phyloP scores from a whole-genome alignment of 2,797 vertebrate genomes.

The Synanceia verrucosa region DNA sequence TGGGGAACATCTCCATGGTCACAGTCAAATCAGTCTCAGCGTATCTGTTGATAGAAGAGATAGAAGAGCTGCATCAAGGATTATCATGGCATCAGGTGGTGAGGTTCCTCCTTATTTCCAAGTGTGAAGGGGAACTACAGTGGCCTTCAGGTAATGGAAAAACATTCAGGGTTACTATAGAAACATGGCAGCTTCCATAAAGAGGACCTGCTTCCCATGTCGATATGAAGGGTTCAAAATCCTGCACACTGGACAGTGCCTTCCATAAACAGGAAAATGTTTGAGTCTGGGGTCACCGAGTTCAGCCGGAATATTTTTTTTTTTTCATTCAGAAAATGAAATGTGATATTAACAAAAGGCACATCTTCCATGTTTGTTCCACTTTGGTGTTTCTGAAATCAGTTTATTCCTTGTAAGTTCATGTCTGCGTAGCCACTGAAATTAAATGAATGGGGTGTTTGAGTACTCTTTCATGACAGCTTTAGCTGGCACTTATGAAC shows the following conservation, averaged over 20 bases:
- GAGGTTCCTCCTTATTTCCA: no score
- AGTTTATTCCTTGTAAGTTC: not conserved
- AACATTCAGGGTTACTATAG: not conserved
- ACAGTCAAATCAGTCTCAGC: constrained; percentile 38
- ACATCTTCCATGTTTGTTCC: not conserved
- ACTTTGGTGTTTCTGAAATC: not conserved
- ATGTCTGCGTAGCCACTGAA: not conserved
- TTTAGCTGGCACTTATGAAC: not conserved
- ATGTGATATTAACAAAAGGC: constrained; percentile 27
- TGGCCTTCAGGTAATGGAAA: not conserved
- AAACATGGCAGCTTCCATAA: not conserved
- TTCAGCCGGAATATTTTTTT: constrained; percentile 29
- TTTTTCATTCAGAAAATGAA: constrained; percentile 34
- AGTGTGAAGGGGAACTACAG: not conserved
- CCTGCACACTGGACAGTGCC: not conserved
- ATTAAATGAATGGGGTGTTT: no score
- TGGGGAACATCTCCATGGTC: constrained; percentile 57
- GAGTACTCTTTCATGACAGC: no score
- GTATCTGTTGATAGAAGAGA: constrained; percentile 6
- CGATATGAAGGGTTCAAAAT: not conserved
- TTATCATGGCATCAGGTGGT: no score
- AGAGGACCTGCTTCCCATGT: not conserved
- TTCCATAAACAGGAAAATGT: constrained; percentile 16
- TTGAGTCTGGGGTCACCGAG: not conserved
- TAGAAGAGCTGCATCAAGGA: no score